phyloP scores from a whole-genome alignment of 1,140 invertebrate species.

The Drosophila tani region DNA sequence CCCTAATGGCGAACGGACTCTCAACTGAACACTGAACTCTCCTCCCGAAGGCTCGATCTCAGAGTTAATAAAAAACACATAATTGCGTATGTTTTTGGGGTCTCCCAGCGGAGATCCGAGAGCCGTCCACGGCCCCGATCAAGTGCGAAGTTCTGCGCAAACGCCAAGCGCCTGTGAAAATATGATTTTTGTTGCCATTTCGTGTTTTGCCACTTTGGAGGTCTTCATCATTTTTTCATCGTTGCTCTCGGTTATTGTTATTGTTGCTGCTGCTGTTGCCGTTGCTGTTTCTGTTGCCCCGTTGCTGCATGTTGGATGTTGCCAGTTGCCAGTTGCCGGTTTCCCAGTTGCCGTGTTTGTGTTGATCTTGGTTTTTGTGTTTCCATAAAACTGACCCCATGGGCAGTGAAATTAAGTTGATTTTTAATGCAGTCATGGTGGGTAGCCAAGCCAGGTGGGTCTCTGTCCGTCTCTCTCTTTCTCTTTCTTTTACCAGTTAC shows the following conservation, averaged over 20 bases:
- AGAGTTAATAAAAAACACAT: slow-evolving; percentile 82
- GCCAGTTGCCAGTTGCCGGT: slow-evolving; percentile 16
- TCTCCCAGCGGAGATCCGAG: slow-evolving; percentile 27
- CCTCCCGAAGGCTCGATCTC: slow-evolving; percentile 9
- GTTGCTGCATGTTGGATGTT: slow-evolving; percentile 29
- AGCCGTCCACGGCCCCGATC: slow-evolving; percentile 34
- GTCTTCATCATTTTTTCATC: slow-evolving; percentile 64
- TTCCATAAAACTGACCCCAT: slow-evolving; percentile 54
- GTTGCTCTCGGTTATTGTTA: slow-evolving; percentile 39
- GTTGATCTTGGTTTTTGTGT: slow-evolving; percentile 48
- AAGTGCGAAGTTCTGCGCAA: slow-evolving; percentile 83
- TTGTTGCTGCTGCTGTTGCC: slow-evolving; percentile 24
- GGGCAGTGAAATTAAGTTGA: slow-evolving; percentile 65
- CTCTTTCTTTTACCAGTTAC: slow-evolving; percentile 1
- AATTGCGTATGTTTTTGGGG: slow-evolving; percentile 77
- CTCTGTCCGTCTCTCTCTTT: slow-evolving; percentile 5
- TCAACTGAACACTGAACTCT: slow-evolving; percentile 21
- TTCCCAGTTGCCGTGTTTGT: slow-evolving; percentile 41
- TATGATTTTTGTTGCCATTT: slow-evolving; percentile 76
- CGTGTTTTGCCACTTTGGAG: slow-evolving; percentile 74
- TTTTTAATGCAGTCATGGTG: slow-evolving; percentile 82
- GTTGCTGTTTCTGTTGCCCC: slow-evolving; percentile 16
- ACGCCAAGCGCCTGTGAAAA: slow-evolving; percentile 83
- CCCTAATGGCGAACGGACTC: slow-evolving; percentile 66
- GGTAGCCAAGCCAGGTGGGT: slow-evolving; percentile 63